Conservation (phyloP, 1,140 invertebrate species). For the Halesus radiatus region DNA sequence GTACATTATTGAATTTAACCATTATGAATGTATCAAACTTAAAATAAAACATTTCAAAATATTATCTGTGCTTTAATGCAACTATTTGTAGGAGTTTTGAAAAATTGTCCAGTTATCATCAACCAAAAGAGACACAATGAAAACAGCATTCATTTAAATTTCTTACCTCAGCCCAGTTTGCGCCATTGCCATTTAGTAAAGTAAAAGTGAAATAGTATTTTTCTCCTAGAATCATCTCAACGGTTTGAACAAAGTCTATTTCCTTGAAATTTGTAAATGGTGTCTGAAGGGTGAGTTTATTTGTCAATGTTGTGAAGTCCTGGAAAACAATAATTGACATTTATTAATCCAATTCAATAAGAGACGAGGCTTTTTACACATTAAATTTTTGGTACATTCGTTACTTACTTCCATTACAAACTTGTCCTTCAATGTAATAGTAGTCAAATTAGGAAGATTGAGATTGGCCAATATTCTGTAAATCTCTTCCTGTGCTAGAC, state of each 20-base stretch:
- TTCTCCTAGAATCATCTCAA: conserved; percentile 72
- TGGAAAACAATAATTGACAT: conserved; percentile 59
- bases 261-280: conserved; percentile 74
- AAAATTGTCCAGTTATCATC: no score
- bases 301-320: conserved; percentile 76
- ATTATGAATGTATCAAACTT: no score
- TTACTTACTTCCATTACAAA: conserved; percentile 64
- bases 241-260: conserved; percentile 73
- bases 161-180: conserved; percentile 71
- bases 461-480: conserved; percentile 65
- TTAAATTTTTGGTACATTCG: background rate
- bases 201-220: conserved; percentile 71
- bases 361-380: background rate
- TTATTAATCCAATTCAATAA: background rate
- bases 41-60: no score
- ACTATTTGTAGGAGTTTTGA: no score
- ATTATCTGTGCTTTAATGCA: no score
- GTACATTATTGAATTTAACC: no score
- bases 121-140: no score
- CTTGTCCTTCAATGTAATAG: conserved; percentile 65
- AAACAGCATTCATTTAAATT: background rate
- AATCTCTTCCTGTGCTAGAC: conserved; percentile 65
- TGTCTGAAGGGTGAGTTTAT: conserved; percentile 75
- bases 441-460: conserved; percentile 62
- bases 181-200: conserved; percentile 69